Evolutionary conservation across 2,888 invertebrate species (phyloP), one percentile per base, ranked within the genome.

Genomic region (Elegia similella): DNA sequence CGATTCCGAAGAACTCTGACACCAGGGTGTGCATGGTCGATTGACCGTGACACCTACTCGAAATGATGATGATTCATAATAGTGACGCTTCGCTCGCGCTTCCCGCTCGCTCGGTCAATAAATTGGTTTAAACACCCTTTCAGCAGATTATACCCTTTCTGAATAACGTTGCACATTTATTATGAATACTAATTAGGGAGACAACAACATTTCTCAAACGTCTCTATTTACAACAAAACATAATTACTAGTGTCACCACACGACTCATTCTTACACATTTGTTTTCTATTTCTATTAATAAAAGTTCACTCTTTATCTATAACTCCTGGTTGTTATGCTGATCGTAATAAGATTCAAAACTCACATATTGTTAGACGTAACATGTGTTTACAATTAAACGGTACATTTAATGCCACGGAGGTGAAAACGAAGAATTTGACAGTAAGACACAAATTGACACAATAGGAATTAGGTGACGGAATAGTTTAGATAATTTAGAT

Each of bases 311-410:
- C n/a, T n/a, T n/a, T n/a, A n/a, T n/a, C n/a, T n/a, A n/a, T n/a
- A n/a, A n/a, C n/a, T n/a, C n/a, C n/a, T n/a, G n/a, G n/a, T n/a
- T n/a, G n/a, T n/a, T n/a, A n/a, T n/a, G n/a, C n/a, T n/a, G n/a
- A n/a, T n/a, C n/a, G n/a, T n/a, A 32, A 12, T 50, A 50, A 32
- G 34, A 2, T 6, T 50, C 34, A 10, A 34, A 12, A n/a, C n/a
- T n/a, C n/a, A 12, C 0, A 1, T 47, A 16, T 16, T 50, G 13
- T 50, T 50, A 34, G 50, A 34, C 50, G 30, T 30, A n/a, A n/a
- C 78, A 81, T 69, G 73, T 84, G 83, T 72, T 71, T 58, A 70
- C 76, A 81, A 84, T 82, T 73, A 82, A 58, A 72, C 65, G 80
- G 68, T 57, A 76, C 81, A 78, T 82, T 83, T 73, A 75, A 69